Percentiles rank a stretch among this genome's conserved stretches.
Evolutionary conservation across 2,797 vertebrate genomes (phyloP).

Genomic region (Sebastes oblongus): DNA sequence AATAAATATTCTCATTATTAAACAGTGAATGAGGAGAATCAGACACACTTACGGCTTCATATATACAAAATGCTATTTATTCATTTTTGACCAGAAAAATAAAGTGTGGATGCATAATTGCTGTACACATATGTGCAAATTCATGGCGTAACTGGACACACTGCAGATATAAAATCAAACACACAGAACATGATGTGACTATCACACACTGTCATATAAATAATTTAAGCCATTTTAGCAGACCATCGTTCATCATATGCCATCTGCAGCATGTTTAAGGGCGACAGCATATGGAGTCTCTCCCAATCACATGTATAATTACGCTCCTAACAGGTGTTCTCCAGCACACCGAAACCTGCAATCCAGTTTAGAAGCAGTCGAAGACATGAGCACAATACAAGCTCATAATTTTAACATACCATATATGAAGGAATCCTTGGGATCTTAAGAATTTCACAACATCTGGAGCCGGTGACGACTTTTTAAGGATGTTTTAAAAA

Average conservation of each 20-base stretch:
- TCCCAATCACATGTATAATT: slow-evolving; percentile 77
- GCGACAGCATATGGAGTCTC: slow-evolving; percentile 53
- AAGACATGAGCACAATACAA: slow-evolving; percentile 59
- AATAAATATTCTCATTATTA: neutral
- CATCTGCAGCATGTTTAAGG: slow-evolving; percentile 67
- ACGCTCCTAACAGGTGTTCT: slow-evolving; percentile 82
- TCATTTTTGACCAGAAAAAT: slow-evolving; percentile 27
- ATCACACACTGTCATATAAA: slow-evolving; percentile 40
- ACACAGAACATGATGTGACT: neutral
- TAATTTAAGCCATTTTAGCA: slow-evolving; percentile 24
- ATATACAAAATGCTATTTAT: slow-evolving; percentile 32
- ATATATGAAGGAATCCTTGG: slow-evolving; percentile 71
- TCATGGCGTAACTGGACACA: neutral
- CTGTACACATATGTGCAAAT: slow-evolving; percentile 42
- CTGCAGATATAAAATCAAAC: slow-evolving; percentile 7
- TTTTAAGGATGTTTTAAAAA: slow-evolving; percentile 63
- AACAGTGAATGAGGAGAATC: neutral
- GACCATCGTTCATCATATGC: slow-evolving; percentile 63
- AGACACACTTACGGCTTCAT: neutral
- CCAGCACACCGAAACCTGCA: slow-evolving; percentile 74
- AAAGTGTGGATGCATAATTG: neutral
- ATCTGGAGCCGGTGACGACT: slow-evolving; percentile 75
- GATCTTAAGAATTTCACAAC: slow-evolving; percentile 78
- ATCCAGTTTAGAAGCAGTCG: slow-evolving; percentile 68
- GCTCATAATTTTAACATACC: slow-evolving; percentile 77